Evolutionary conservation across 2,113 vertebrate genomes (phyloP).

Genomic region (Oxyruncus cristatus): DNA sequence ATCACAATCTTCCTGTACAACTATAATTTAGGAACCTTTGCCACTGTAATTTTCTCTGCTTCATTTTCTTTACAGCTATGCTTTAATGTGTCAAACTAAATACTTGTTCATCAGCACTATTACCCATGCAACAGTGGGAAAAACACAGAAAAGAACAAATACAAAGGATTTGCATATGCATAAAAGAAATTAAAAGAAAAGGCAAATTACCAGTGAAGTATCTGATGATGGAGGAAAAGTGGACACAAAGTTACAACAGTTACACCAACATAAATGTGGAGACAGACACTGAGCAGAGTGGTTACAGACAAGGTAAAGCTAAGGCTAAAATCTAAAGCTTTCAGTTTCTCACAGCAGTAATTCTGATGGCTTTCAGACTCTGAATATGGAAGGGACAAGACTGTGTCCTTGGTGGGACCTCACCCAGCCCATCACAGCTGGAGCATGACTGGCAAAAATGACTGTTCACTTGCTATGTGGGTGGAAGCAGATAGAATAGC

Average conservation of each 20-base stretch:
- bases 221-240: neutral
- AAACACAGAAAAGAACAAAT: neutral
- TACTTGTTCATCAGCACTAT: conserved; percentile 56
- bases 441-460: neutral
- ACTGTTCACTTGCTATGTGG: neutral
- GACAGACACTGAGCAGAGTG: neutral
- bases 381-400: neutral
- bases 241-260: neutral
- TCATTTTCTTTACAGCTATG: conserved; percentile 49
- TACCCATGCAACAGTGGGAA: conserved; percentile 27
- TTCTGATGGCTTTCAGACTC: neutral
- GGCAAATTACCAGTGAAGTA: neutral
- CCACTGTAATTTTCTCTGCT: conserved; percentile 60
- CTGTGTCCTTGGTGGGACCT: neutral
- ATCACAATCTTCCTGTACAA: conserved; percentile 63
- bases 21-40: conserved; percentile 72
- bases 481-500: neutral
- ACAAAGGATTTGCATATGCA: neutral
- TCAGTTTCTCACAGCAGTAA: neutral
- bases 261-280: neutral
- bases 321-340: neutral
- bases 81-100: conserved; percentile 47
- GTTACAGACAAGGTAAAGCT: neutral
- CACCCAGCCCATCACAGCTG: neutral
- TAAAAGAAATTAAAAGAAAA: neutral